These are phyloP conservation scores for Melanotus villosus DNA, from an alignment of 2,888 invertebrate species.

Conservation along the genomic window DNA sequence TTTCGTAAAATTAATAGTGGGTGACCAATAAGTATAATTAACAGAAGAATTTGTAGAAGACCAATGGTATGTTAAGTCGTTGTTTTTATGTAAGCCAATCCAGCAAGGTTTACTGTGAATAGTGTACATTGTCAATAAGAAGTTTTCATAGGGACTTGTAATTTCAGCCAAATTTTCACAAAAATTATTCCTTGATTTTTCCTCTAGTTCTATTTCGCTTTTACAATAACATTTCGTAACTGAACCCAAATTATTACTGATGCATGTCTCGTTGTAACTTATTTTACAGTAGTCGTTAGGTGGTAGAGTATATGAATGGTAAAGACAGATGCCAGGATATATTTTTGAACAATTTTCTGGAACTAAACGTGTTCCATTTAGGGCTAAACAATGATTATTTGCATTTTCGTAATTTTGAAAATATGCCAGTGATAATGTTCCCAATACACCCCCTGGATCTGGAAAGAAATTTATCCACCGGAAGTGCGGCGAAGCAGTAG, in stretches of 20 bases:
- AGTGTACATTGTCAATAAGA: background rate
- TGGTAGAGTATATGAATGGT: background rate
- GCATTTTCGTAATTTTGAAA: background rate
- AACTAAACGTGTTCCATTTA: background rate
- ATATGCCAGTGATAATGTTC: too few relatives aligned
- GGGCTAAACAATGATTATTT: constrained; percentile 20
- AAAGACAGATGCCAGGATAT: constrained; percentile 19
- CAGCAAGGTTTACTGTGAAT: constrained; percentile 1
- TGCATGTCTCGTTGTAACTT: constrained; percentile 11
- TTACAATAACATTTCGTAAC: constrained; percentile 18
- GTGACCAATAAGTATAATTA: constrained; percentile 24
- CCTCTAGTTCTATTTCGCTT: background rate
- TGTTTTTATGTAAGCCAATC: constrained; percentile 8
- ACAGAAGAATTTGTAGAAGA: background rate
- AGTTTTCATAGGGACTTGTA: constrained; percentile 20
- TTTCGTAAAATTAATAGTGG: background rate
- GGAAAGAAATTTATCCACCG: too few relatives aligned
- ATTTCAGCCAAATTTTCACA: constrained; percentile 24
- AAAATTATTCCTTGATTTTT: background rate
- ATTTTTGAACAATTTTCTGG: constrained; percentile 19
- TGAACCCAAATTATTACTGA: background rate
- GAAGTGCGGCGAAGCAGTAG: too few relatives aligned
- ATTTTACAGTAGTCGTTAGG: constrained; percentile 13
- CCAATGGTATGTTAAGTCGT: background rate
- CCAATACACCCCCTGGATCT: too few relatives aligned